Conservation (phyloP, 2,797 vertebrate genomes). For the Brotula barbata region DNA sequence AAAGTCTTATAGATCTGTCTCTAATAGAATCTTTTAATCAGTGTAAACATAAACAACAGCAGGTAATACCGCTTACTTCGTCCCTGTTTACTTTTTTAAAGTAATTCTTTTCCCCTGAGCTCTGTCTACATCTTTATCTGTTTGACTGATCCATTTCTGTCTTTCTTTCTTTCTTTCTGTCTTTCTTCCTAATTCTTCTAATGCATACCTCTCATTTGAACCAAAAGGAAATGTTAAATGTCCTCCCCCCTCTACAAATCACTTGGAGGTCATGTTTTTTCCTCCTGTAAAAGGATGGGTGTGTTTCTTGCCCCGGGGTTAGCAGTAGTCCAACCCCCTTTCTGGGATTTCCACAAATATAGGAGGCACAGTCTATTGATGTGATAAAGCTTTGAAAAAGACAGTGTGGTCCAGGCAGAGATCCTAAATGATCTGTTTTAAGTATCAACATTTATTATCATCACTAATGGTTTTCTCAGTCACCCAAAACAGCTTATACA, state of each 20-base stretch:
- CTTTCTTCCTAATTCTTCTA: conserved; percentile 15
- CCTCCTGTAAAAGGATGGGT: conserved; percentile 67
- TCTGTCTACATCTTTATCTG: conserved; percentile 11
- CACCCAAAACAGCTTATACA: conserved; percentile 9
- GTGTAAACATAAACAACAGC: conserved; percentile 3
- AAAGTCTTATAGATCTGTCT: background rate
- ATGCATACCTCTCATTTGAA: conserved; percentile 50
- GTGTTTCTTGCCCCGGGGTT: conserved; percentile 60
- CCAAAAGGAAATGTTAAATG: conserved; percentile 50
- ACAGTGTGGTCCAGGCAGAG: conserved; percentile 59
- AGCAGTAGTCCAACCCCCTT: conserved; percentile 52
- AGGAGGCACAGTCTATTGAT: conserved; percentile 61
- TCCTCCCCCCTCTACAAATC: conserved; percentile 60
- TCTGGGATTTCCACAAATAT: conserved; percentile 73
- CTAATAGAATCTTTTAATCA: background rate
- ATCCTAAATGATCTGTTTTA: conserved; percentile 3
- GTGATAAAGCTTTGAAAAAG: conserved; percentile 67
- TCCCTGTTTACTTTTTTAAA: background rate
- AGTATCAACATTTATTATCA: conserved; percentile 24
- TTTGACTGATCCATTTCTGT: conserved; percentile 20
- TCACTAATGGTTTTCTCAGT: conserved; percentile 15
- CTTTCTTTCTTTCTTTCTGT: no score
- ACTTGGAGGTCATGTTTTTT: conserved; percentile 62
- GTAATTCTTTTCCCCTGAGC: background rate
- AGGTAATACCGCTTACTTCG: background rate